A percentile compares a stretch with the other conserved stretches of the same genome.
phyloP scores from a whole-genome alignment of 1,140 invertebrate genomes.

The Ips typographus region DNA sequence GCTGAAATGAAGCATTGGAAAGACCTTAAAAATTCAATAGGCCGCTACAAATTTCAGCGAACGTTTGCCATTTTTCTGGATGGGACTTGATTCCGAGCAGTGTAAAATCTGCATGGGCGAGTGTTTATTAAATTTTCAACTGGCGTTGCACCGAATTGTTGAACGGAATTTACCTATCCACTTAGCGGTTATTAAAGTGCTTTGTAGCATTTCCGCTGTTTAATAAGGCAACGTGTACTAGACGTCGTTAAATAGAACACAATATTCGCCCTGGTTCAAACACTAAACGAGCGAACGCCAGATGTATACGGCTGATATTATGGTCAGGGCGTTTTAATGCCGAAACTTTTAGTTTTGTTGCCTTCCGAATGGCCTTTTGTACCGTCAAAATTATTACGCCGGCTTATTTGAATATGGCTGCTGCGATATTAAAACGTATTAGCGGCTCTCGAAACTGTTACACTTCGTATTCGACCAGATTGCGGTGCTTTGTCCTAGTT shows the following conservation, averaged over 20 bases:
- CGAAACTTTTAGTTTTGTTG: slow-evolving; percentile 20
- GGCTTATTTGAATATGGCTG: slow-evolving; percentile 2
- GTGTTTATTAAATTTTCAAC: background rate
- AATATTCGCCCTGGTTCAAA: slow-evolving; percentile 12
- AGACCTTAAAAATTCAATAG: too few species aligned
- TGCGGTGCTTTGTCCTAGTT: background rate
- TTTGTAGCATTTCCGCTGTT: slow-evolving; percentile 19
- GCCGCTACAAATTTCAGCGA: too few species aligned
- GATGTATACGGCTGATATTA: slow-evolving; percentile 21
- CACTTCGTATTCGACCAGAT: background rate
- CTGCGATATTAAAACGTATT: slow-evolving; percentile 8
- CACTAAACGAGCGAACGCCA: slow-evolving; percentile 14
- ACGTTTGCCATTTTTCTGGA: too few species aligned
- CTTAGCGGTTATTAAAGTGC: slow-evolving; percentile 23
- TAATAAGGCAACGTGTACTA: slow-evolving; percentile 16
- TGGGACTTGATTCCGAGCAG: too few species aligned
- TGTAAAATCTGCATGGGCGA: background rate
- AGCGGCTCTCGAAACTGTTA: background rate
- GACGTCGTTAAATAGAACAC: slow-evolving; percentile 13
- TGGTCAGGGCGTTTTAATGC: slow-evolving; percentile 19
- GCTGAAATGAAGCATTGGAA: too few species aligned
- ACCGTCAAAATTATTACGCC: slow-evolving; percentile 10
- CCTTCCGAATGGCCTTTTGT: slow-evolving; percentile 7
- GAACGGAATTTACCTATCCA: slow-evolving; percentile 15
- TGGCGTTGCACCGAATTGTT: background rate